These are phyloP conservation scores for Lepidurus couesii DNA, from an alignment of 1,140 invertebrate species.

Conservation along the genomic window DNA sequence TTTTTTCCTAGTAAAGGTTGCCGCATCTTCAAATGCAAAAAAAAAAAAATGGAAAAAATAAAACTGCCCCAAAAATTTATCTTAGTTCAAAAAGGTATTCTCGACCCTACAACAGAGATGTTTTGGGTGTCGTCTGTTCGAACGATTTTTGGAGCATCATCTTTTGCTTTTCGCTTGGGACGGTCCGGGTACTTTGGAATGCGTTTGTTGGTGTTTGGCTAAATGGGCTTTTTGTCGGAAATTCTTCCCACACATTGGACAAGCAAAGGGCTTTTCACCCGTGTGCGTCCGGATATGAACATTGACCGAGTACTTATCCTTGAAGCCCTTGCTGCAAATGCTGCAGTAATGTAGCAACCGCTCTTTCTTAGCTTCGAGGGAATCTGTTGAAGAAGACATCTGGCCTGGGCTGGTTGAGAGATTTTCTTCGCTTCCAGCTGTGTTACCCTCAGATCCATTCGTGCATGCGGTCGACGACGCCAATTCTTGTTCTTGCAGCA, in stretches of 20 bases:
- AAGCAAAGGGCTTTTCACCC: slow-evolving; percentile 83
- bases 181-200: slow-evolving; percentile 45
- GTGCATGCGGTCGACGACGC: neutral
- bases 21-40: neutral
- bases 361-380: slow-evolving; percentile 46
- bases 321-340: slow-evolving; percentile 87
- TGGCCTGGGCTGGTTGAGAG: neutral
- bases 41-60: neutral
- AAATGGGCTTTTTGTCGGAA: slow-evolving; percentile 94
- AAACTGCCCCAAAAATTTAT: neutral
- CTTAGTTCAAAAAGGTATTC: too few species aligned
- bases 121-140: neutral
- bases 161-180: neutral
- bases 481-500: slow-evolving; percentile 25
- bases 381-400: neutral
- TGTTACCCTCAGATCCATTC: neutral
- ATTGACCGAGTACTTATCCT: slow-evolving; percentile 88
- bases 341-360: slow-evolving; percentile 81
- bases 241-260: slow-evolving; percentile 79
- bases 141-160: neutral
- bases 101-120: neutral
- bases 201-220: slow-evolving; percentile 95
- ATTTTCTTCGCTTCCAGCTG: slow-evolving; percentile 10
- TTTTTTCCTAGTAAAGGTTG: neutral
- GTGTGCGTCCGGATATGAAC: slow-evolving; percentile 87